Conservation (phyloP, 2,113 vertebrate species). For the Podarcis cretensis region DNA sequence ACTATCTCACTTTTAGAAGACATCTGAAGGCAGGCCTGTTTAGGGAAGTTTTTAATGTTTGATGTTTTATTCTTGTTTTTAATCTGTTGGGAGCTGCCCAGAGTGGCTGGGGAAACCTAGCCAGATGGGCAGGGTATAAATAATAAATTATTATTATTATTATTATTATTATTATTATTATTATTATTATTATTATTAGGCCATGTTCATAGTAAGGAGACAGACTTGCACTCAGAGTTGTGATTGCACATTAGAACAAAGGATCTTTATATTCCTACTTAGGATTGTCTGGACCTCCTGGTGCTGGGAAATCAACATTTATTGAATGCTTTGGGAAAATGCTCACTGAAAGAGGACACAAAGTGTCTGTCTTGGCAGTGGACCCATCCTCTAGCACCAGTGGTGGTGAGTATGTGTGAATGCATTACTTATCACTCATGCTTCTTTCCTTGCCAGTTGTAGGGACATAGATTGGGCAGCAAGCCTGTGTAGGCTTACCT, state of each 20-base stretch:
- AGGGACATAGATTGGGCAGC: not conserved
- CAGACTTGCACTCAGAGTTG: not conserved
- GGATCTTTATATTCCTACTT: conserved; percentile 8
- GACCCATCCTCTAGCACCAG: conserved; percentile 96
- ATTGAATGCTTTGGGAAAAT: conserved; percentile 97
- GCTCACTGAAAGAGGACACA: conserved; percentile 90
- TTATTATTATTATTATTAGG: no score
- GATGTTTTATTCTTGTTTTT: no score
- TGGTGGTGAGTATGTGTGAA: conserved; percentile 83
- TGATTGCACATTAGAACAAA: conserved; percentile 33
- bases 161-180: no score
- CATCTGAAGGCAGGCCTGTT: no score
- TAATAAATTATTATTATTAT: no score
- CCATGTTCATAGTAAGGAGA: not conserved
- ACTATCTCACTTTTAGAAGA: no score
- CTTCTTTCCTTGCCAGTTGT: not conserved
- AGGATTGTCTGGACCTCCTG: conserved; percentile 96
- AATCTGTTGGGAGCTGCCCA: no score
- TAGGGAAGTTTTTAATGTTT: no score
- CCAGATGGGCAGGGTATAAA: no score
- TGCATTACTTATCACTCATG: not conserved
- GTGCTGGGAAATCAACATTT: conserved; percentile 97
- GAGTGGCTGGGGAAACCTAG: no score
- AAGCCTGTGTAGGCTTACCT: not conserved
- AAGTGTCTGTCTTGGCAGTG: conserved; percentile 93